Evolutionary conservation across 2,888 invertebrate genomes (phyloP).

Genomic region (Subacronicta megacephala): DNA sequence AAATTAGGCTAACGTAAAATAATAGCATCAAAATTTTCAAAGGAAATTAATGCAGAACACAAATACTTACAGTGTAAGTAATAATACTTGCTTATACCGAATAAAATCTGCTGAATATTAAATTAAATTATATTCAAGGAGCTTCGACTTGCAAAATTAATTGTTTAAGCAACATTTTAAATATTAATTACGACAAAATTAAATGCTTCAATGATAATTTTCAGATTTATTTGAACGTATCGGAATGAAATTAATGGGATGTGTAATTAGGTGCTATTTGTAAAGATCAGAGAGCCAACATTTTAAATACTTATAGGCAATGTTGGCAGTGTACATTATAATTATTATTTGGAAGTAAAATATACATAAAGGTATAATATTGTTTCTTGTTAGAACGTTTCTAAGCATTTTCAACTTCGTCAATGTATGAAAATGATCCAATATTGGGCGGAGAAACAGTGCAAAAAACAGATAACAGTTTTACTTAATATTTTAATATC

Average conservation of each 20-base stretch:
- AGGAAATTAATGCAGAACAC: too few species aligned
- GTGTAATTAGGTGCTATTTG: constrained; percentile 12
- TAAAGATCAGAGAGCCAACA: constrained; percentile 4
- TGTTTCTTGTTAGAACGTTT: too few species aligned
- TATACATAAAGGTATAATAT: too few species aligned
- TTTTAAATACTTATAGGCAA: neutral
- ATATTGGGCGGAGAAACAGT: too few species aligned
- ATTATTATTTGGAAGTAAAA: neutral
- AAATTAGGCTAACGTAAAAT: too few species aligned
- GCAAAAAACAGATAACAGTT: too few species aligned
- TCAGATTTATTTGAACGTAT: constrained; percentile 13
- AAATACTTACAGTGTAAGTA: neutral
- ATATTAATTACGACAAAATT: constrained; percentile 15
- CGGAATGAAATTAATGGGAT: constrained; percentile 19
- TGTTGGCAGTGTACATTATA: neutral
- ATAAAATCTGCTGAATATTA: neutral
- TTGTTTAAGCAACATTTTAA: constrained; percentile 12
- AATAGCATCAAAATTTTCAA: too few species aligned
- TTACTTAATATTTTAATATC: too few species aligned
- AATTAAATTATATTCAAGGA: neutral
- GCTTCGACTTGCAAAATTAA: constrained; percentile 8
- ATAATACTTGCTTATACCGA: neutral
- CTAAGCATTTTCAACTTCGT: too few species aligned
- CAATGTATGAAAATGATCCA: too few species aligned
- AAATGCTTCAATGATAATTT: constrained; percentile 11